These are phyloP conservation scores for Ormyrus rosae DNA, from an alignment of 2,888 invertebrate species.

Conservation along the genomic window DNA sequence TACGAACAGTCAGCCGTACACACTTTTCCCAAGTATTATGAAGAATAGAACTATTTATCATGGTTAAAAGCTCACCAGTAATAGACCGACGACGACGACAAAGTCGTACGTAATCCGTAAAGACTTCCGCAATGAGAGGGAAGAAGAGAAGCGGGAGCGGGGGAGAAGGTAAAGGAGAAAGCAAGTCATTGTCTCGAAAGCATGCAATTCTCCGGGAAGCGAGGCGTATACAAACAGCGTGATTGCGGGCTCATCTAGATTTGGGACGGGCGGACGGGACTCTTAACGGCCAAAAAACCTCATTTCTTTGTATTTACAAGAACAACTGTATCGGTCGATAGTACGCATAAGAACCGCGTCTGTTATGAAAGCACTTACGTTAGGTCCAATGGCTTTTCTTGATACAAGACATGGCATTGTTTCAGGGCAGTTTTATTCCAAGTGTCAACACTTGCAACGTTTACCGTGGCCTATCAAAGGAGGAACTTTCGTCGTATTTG, in stretches of 20 bases:
- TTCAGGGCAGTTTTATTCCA: too few species aligned
- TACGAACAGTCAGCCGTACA: not conserved
- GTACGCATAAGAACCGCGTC: not conserved
- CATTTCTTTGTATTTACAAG: not conserved
- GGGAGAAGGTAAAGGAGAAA: not conserved
- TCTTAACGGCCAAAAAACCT: not conserved
- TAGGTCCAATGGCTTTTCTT: not conserved
- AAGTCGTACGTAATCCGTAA: conserved; percentile 13
- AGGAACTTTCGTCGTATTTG: too few species aligned
- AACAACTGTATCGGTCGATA: not conserved
- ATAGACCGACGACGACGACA: conserved; percentile 18
- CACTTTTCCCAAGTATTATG: conserved; percentile 19
- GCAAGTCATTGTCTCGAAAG: not conserved
- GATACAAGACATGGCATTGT: conserved; percentile 2
- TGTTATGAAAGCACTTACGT: conserved; percentile 19
- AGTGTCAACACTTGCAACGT: too few species aligned
- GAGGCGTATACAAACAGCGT: not conserved
- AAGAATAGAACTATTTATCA: conserved; percentile 40
- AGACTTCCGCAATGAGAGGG: not conserved
- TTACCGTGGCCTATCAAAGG: too few species aligned
- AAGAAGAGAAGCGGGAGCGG: not conserved
- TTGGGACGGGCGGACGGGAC: not conserved
- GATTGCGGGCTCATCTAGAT: conserved; percentile 1
- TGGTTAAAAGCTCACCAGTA: conserved; percentile 35
- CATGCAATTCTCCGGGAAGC: not conserved